Evolutionary conservation across 2,888 invertebrate genomes (phyloP), one percentile per base, ranked within the genome.

Genomic region (Eristalinus aeneus): DNA sequence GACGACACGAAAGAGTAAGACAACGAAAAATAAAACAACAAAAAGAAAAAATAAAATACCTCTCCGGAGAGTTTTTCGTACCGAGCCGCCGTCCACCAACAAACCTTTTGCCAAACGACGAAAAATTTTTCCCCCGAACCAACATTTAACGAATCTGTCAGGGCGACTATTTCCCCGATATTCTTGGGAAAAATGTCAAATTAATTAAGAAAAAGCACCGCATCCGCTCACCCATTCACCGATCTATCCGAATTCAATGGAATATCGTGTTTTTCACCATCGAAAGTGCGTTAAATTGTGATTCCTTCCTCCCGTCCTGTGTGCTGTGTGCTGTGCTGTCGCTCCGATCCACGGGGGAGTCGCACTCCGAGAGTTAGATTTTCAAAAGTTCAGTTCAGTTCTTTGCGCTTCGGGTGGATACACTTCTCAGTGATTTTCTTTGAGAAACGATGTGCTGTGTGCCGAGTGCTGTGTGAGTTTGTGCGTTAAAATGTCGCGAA

Each of bases 81-180:
- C 85, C 84, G 71, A 77, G 61, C 71, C 77, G 32, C 69, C 72
- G 75, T 74, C 84, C 65, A 75, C 84, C 65, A 75, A 85, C 75
- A 80, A 80, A 80, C 85, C 85, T 85, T 85, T 85, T 85, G 85
- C 85, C 85, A 85, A 85, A 85, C 85, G 85, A 85, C 85, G 80
- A 85, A 85, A 75, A 85, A 80, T 80, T 85, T 84, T 85, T 85
- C 85, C 85, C 85, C 80, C 85, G 85, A 80, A 85, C 76, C 85
- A 80, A 80, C 75, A 85, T 85, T 85, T 80, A 85, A 85, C 80
- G 80, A 85, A 85, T 84, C 84, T 84, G 84, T 80, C 80, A 85
- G 76, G 80, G 74, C 75, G 80, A 85, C 80, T 80, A 80, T 85
- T 80, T 85, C 76, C 72, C 85, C 76, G 58, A 80, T 76, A 80